Conservation (phyloP, 2,888 invertebrate genomes). For the Drosophila sordidula region DNA sequence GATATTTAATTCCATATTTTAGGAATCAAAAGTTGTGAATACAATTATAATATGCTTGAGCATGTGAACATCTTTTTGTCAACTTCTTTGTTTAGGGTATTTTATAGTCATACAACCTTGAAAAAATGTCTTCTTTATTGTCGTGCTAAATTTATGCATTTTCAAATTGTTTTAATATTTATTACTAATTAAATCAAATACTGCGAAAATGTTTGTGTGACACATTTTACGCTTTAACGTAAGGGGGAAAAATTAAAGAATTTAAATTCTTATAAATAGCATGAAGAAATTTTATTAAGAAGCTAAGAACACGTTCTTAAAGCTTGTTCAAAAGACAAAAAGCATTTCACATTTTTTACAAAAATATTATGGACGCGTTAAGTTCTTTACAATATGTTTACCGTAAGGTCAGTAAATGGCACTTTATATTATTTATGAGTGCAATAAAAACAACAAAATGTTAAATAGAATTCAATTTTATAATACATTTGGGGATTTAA, state of each 20-base stretch:
- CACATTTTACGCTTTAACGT: neutral
- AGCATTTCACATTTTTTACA: neutral
- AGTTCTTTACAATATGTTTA: neutral
- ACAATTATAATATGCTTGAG: no score
- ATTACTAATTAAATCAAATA: conserved; percentile 25
- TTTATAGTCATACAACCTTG: neutral
- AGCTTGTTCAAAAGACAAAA: neutral
- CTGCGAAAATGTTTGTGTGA: neutral
- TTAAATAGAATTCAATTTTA: neutral
- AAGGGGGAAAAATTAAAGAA: neutral
- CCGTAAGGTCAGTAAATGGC: neutral
- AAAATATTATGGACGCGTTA: neutral
- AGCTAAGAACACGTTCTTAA: neutral
- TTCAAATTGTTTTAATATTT: conserved; percentile 1
- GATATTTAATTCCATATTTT: no score
- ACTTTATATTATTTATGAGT: conserved; percentile 9
- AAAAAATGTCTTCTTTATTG: neutral
- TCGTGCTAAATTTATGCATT: neutral
- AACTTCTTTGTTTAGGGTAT: neutral
- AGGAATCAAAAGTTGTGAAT: no score
- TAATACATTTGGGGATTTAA: neutral
- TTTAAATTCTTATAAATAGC: neutral
- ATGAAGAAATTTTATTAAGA: neutral
- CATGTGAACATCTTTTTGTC: no score
- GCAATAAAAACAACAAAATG: conserved; percentile 4